Conservation (phyloP, 2,113 vertebrate species). For the Loxodonta africana region DNA sequence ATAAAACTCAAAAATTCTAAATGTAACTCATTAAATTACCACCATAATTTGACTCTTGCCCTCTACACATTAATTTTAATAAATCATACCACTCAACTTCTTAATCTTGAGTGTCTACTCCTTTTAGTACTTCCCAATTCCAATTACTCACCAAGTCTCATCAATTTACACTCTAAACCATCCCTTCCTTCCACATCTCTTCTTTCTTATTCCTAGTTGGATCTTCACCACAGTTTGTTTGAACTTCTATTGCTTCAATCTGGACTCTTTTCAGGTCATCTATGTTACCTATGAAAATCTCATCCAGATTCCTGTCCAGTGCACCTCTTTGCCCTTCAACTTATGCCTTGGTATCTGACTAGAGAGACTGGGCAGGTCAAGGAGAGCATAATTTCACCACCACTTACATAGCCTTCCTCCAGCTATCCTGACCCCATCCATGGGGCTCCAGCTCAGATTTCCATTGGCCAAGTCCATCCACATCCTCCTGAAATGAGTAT, state of each 20-base stretch:
- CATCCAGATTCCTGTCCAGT: background rate
- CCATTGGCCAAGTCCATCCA: background rate
- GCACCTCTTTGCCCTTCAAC: background rate
- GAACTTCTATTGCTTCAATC: background rate
- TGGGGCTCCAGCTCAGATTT: background rate
- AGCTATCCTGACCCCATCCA: background rate
- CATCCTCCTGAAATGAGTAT: background rate
- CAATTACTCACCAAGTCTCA: background rate
- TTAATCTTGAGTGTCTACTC: background rate
- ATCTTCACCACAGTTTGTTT: background rate
- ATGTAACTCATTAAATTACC: background rate
- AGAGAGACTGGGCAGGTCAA: background rate
- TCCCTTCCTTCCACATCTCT: background rate
- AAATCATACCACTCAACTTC: background rate
- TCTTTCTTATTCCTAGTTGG: background rate
- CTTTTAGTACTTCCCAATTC: background rate
- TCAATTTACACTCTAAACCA: background rate
- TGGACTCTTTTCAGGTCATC: background rate
- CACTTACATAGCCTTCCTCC: background rate
- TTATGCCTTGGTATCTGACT: background rate
- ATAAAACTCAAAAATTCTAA: background rate
- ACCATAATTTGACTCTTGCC: background rate
- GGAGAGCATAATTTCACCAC: background rate
- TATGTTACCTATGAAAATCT: background rate
- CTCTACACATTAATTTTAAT: background rate